Evolutionary conservation across 2,797 vertebrate species (phyloP).

Genomic region (Esox lucius): DNA sequence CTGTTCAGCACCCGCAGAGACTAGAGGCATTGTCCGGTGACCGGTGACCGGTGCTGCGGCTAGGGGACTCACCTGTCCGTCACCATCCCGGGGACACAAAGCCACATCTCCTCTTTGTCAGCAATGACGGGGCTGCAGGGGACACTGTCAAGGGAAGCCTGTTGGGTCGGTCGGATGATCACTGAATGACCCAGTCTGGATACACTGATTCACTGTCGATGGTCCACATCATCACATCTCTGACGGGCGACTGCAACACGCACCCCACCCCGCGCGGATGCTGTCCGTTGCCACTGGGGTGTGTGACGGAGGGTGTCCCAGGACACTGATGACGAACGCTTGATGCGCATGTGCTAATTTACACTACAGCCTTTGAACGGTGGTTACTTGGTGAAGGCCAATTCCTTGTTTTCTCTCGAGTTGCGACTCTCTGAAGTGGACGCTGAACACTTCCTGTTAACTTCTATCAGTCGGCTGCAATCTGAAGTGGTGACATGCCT

Average conservation of each 20-base stretch:
- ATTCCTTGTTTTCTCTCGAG: neutral
- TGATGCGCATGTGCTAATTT: neutral
- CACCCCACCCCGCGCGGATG: neutral
- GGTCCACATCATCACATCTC: constrained; percentile 53
- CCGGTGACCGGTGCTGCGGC: constrained; percentile 32
- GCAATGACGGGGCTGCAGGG: constrained; percentile 50
- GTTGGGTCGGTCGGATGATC: constrained; percentile 65
- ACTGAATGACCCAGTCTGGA: constrained; percentile 62
- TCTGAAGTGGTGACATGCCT: constrained; percentile 62
- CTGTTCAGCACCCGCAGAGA: constrained; percentile 41
- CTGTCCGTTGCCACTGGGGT: neutral
- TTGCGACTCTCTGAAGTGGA: constrained; percentile 24
- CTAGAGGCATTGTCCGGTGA: constrained; percentile 65
- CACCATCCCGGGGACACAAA: constrained; percentile 52
- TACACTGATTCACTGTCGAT: constrained; percentile 69
- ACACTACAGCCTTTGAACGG: neutral
- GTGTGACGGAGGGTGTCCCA: neutral
- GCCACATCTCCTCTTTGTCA: constrained; percentile 48
- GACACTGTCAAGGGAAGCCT: constrained; percentile 54
- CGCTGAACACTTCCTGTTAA: constrained; percentile 37
- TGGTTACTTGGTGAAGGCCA: neutral
- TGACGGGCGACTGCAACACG: neutral
- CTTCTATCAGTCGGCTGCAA: constrained; percentile 24
- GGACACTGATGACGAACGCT: neutral
- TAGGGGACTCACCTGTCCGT: constrained; percentile 63